phyloP scores from a whole-genome alignment of 2,888 invertebrate species.

The Dynastes hyllus region DNA sequence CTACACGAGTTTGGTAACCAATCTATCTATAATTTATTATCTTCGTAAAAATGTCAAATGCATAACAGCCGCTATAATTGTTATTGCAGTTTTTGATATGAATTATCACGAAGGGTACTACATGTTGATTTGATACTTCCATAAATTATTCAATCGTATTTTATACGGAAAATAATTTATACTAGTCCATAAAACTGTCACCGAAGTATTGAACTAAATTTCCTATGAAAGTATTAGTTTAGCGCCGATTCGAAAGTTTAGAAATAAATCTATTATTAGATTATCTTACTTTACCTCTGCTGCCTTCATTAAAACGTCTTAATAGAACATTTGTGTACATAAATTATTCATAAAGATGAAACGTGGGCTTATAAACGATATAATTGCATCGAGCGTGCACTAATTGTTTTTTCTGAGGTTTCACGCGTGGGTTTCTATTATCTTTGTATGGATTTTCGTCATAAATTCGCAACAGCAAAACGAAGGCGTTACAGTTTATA shows the following conservation, averaged over 20 bases:
- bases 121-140: not conserved
- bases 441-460: conserved; percentile 5
- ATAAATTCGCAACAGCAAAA: not conserved
- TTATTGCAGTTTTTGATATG: conserved; percentile 15
- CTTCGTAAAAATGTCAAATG: conserved; percentile 16
- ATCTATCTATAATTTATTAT: not conserved
- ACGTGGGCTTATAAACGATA: conserved; percentile 21
- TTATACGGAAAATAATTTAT: conserved; percentile 28
- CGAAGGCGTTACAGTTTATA: not conserved
- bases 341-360: conserved; percentile 22
- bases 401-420: conserved; percentile 13
- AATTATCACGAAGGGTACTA: not conserved
- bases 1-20: not conserved
- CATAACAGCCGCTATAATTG: not conserved
- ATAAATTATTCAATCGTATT: not conserved
- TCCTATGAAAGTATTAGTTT: not conserved
- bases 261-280: not conserved
- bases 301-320: not conserved
- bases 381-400: conserved; percentile 11
- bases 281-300: not conserved
- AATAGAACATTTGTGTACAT: conserved; percentile 20
- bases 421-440: conserved; percentile 9
- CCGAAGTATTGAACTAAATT: conserved; percentile 9
- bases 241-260: not conserved
- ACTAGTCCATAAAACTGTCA: conserved; percentile 24